Evolutionary conservation across 1,140 invertebrate species (phyloP).

Genomic region (Drosophila sp.): DNA sequence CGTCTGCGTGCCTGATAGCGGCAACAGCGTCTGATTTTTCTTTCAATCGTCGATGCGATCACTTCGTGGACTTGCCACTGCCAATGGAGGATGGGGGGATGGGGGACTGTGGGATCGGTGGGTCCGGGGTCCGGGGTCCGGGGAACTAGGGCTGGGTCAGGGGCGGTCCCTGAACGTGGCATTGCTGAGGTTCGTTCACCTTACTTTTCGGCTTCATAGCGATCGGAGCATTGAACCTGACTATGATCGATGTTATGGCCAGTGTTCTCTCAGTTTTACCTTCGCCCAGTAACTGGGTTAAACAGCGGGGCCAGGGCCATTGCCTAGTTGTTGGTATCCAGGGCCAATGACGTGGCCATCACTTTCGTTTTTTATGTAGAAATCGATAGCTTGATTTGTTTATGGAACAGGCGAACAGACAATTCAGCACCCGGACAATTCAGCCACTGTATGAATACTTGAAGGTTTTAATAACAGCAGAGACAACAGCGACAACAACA

Average conservation of each 20-base stretch:
- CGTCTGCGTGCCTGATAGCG: conserved; percentile 54
- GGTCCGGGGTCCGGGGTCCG: background rate
- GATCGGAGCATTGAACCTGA: conserved; percentile 62
- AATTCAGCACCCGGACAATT: conserved; percentile 18
- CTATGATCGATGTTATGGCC: conserved; percentile 39
- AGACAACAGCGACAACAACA: conserved; percentile 4
- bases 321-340: conserved; percentile 18
- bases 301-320: conserved; percentile 39
- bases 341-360: conserved; percentile 39
- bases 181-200: conserved; percentile 60
- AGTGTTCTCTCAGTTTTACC: conserved; percentile 13
- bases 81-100: background rate
- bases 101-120: too few relatives aligned
- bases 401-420: conserved; percentile 66
- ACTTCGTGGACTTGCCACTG: conserved; percentile 22
- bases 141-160: conserved; percentile 50
- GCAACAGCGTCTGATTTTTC: conserved; percentile 74
- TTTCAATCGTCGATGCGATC: conserved; percentile 56
- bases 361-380: conserved; percentile 83
- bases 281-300: conserved; percentile 60
- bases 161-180: conserved; percentile 76
- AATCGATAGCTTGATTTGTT: conserved; percentile 79
- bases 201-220: conserved; percentile 1
- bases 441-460: conserved; percentile 15
- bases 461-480: conserved; percentile 29